Conservation (phyloP, 23 tunicate species). For the Trididemnum nubilum region DNA sequence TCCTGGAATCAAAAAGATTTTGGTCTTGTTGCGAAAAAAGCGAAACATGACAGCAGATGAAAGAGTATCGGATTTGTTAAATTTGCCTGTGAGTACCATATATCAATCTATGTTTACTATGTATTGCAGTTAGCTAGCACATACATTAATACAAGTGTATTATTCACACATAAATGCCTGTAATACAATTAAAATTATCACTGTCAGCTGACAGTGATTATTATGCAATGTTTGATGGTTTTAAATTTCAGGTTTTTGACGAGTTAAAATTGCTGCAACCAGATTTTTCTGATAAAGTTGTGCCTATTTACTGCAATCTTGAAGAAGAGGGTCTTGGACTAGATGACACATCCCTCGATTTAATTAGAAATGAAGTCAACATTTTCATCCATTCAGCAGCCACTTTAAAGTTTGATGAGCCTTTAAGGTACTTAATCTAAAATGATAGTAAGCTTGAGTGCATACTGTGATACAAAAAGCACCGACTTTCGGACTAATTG, state of each 20-base stretch:
- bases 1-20: conserved; percentile 65
- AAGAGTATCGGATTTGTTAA: conserved; percentile 34
- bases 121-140: too few species aligned
- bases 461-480: too few species aligned
- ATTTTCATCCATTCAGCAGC: conserved; percentile 92
- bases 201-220: not conserved
- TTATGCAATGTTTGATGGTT: too few species aligned
- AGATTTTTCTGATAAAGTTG: conserved; percentile 29
- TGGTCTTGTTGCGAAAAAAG: conserved; percentile 43
- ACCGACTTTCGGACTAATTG: too few species aligned
- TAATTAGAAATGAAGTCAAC: conserved; percentile 57
- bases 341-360: conserved; percentile 28
- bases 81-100: conserved; percentile 52
- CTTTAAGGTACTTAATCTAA: conserved; percentile 76
- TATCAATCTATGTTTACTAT: too few species aligned
- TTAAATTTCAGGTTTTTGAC: conserved; percentile 52
- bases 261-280: conserved; percentile 35
- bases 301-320: conserved; percentile 55
- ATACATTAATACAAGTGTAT: not conserved
- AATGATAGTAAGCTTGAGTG: too few species aligned
- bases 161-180: not conserved
- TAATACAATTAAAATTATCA: not conserved
- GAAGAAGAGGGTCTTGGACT: conserved; percentile 64
- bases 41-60: conserved; percentile 45
- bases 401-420: conserved; percentile 79